phyloP scores from a whole-genome alignment of 2,888 invertebrate species.

The Scrobipalpa costella region DNA sequence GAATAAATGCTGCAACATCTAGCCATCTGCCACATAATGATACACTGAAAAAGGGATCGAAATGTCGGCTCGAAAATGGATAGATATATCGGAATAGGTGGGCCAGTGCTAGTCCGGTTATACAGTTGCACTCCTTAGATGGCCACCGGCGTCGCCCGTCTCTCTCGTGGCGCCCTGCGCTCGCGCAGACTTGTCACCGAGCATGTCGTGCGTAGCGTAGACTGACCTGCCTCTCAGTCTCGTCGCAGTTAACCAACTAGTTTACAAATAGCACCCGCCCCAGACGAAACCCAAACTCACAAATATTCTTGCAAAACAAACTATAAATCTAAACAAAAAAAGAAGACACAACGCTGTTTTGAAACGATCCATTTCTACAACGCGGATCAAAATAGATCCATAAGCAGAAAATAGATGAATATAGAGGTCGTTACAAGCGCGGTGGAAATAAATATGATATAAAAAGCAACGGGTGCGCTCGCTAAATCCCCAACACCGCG shows the following conservation, averaged over 20 bases:
- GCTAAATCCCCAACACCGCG: constrained; percentile 70
- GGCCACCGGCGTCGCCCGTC: constrained; percentile 68
- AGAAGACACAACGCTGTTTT: constrained; percentile 30
- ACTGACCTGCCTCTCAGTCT: constrained; percentile 29
- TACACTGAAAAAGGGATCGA: neutral
- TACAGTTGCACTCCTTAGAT: constrained; percentile 76
- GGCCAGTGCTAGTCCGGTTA: constrained; percentile 65
- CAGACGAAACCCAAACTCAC: constrained; percentile 21
- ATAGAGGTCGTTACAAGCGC: constrained; percentile 47
- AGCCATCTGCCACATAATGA: constrained; percentile 17
- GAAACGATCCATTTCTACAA: constrained; percentile 32
- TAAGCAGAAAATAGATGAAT: constrained; percentile 53
- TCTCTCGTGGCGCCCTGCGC: constrained; percentile 43
- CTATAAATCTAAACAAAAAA: constrained; percentile 25
- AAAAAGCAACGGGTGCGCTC: constrained; percentile 53
- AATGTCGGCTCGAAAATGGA: too few relatives aligned
- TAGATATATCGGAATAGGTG: constrained; percentile 58
- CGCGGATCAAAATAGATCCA: constrained; percentile 57
- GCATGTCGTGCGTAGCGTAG: constrained; percentile 4
- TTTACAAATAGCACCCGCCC: constrained; percentile 17
- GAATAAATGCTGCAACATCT: constrained; percentile 13
- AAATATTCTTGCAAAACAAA: constrained; percentile 30
- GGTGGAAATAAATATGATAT: constrained; percentile 58
- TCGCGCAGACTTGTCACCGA: constrained; percentile 7
- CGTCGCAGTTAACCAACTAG: constrained; percentile 19